phyloP scores from a whole-genome alignment of 2,888 invertebrate species.

The Polyommatus iphigenia region DNA sequence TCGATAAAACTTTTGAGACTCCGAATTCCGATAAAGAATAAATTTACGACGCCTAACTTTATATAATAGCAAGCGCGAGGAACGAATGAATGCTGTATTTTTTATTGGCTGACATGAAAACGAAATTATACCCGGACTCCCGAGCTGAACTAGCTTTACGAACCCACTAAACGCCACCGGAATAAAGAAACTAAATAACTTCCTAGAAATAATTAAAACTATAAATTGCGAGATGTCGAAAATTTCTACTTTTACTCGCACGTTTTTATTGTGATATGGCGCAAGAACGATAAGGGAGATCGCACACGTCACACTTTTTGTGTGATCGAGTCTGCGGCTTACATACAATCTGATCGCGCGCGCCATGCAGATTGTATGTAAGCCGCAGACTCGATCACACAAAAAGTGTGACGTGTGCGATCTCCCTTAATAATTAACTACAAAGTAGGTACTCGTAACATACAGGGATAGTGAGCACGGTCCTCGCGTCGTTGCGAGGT shows the following conservation, averaged over 20 bases:
- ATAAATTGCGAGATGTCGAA: background rate
- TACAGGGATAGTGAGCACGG: too few relatives aligned
- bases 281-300: too few relatives aligned
- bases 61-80: background rate
- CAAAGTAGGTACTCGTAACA: too few relatives aligned
- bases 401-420: too few relatives aligned
- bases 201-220: background rate
- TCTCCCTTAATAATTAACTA: too few relatives aligned
- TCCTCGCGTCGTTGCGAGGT: too few relatives aligned
- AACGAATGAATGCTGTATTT: conserved; percentile 2
- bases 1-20: background rate
- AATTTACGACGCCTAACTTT: conserved; percentile 11
- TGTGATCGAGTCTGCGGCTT: too few relatives aligned
- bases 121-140: background rate
- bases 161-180: background rate
- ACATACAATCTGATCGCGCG: too few relatives aligned
- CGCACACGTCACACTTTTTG: too few relatives aligned
- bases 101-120: conserved; percentile 8
- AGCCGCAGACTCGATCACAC: too few relatives aligned
- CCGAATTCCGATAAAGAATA: conserved; percentile 6
- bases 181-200: background rate
- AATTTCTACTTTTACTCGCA: background rate
- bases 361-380: too few relatives aligned
- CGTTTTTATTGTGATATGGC: too few relatives aligned
- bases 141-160: background rate